These are phyloP conservation scores for Acromyrmex heyeri DNA, from an alignment of 1,140 invertebrate species.

Conservation along the genomic window DNA sequence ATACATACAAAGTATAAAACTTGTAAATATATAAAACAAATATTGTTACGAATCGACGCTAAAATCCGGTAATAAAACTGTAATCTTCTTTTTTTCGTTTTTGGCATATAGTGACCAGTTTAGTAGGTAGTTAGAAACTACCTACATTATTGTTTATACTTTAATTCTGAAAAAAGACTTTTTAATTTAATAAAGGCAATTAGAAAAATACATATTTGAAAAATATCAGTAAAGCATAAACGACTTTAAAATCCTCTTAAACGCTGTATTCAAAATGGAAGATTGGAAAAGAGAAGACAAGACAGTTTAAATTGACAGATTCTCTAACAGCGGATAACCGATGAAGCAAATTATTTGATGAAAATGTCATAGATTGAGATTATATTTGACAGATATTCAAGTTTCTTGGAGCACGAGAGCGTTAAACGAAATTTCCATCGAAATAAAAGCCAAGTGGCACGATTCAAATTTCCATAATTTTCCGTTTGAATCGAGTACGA, in stretches of 20 bases:
- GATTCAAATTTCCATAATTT: slow-evolving; percentile 25
- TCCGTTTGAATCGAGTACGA: slow-evolving; percentile 1
- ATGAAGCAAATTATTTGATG: background rate
- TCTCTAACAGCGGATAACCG: background rate
- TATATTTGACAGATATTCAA: background rate
- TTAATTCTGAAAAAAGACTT: too few relatives aligned
- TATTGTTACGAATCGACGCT: too few relatives aligned
- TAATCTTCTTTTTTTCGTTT: too few relatives aligned
- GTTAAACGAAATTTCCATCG: slow-evolving; percentile 28
- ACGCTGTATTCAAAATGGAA: background rate
- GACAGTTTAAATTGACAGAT: background rate
- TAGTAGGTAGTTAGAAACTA: too few relatives aligned
- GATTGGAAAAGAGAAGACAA: background rate
- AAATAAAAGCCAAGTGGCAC: background rate
- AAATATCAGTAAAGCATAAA: too few relatives aligned
- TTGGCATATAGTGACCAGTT: too few relatives aligned
- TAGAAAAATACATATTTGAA: too few relatives aligned
- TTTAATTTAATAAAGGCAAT: too few relatives aligned
- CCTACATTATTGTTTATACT: too few relatives aligned
- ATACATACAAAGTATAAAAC: too few relatives aligned
- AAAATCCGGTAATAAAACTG: too few relatives aligned
- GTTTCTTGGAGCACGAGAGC: background rate
- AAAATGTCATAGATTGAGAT: background rate
- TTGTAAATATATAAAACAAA: too few relatives aligned
- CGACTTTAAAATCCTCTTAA: background rate